These are phyloP conservation scores for Liolophura sinensis DNA, from an alignment of 1,140 invertebrate species.

Conservation along the genomic window DNA sequence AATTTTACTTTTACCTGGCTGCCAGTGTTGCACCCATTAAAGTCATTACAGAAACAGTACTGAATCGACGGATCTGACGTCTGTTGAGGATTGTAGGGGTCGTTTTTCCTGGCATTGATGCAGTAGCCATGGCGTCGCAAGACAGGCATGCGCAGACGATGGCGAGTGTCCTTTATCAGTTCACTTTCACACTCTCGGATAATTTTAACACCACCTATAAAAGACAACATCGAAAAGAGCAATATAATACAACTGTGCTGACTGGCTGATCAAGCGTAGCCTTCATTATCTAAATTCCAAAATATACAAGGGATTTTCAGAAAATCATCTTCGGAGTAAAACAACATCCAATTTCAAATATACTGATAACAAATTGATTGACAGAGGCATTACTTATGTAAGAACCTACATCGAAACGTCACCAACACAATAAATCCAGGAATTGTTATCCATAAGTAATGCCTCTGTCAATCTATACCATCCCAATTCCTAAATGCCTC, in stretches of 20 bases:
- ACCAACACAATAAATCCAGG: too few species aligned
- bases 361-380: too few species aligned
- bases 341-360: too few species aligned
- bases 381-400: too few species aligned
- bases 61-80: constrained; percentile 29
- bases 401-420: too few species aligned
- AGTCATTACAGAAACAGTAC: constrained; percentile 58
- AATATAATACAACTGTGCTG: neutral
- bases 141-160: constrained; percentile 50
- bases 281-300: too few species aligned
- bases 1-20: constrained; percentile 13
- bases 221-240: neutral
- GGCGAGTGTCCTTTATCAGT: constrained; percentile 40
- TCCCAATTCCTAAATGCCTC: too few species aligned
- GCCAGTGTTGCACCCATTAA: constrained; percentile 54
- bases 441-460: too few species aligned
- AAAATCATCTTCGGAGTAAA: too few species aligned
- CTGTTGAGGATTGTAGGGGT: constrained; percentile 39
- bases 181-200: constrained; percentile 51
- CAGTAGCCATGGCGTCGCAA: constrained; percentile 55
- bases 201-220: constrained; percentile 46
- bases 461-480: too few species aligned
- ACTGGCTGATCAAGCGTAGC: too few species aligned
- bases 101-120: constrained; percentile 47
- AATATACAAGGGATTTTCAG: too few species aligned